Percentiles rank a stretch among this genome's conserved stretches.
Evolutionary conservation across 2,797 vertebrate genomes (phyloP).

Genomic region (Esox lucius): DNA sequence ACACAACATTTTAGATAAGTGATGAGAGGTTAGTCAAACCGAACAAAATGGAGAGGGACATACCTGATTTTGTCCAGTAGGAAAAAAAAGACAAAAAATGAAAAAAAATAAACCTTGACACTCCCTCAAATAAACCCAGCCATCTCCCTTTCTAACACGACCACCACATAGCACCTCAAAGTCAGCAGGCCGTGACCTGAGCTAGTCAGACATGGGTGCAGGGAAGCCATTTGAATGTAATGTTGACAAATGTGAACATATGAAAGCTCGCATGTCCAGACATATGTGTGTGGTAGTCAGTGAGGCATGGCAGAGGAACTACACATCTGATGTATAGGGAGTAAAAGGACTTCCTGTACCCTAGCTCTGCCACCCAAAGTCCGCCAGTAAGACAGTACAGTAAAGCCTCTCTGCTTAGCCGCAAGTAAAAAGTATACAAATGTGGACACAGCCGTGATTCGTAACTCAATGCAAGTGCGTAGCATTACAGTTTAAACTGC

Average conservation of each 20-base stretch:
- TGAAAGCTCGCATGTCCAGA: constrained; percentile 29
- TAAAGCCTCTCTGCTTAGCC: too few species aligned
- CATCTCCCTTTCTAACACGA: neutral
- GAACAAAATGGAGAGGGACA: too few species aligned
- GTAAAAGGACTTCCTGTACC: constrained; percentile 27
- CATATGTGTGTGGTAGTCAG: constrained; percentile 47
- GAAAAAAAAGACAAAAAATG: too few species aligned
- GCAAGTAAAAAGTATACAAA: too few species aligned
- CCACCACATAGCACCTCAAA: neutral
- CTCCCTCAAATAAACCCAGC: constrained; percentile 8
- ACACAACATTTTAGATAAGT: too few species aligned
- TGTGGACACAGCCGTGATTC: too few species aligned
- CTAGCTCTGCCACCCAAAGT: neutral
- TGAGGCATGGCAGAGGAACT: constrained; percentile 53
- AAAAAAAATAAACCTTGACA: constrained; percentile 1
- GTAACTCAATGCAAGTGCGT: too few species aligned
- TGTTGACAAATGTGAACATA: constrained; percentile 14
- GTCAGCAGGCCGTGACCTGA: neutral
- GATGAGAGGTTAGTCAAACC: too few species aligned
- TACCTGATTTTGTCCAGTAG: too few species aligned
- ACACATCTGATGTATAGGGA: constrained; percentile 47
- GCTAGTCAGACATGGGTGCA: constrained; percentile 2
- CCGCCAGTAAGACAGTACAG: too few species aligned
- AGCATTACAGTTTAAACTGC: too few species aligned
- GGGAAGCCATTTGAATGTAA: constrained; percentile 4